These are phyloP conservation scores for Nesoenas mayeri DNA, from an alignment of 2,113 vertebrate species.

Conservation along the genomic window DNA sequence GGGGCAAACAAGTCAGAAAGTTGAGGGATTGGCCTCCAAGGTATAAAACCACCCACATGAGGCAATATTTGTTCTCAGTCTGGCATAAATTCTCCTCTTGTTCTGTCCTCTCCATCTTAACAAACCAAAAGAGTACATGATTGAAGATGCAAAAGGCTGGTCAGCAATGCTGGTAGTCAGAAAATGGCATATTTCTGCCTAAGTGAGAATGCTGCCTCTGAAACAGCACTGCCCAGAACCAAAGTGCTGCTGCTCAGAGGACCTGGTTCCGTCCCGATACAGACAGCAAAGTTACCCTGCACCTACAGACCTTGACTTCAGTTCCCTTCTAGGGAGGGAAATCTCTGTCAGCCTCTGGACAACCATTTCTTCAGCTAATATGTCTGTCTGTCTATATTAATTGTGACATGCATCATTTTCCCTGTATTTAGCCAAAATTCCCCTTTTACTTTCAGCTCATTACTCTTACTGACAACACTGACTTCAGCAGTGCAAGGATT, in stretches of 20 bases:
- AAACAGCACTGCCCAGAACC: not conserved
- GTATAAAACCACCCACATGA: slow-evolving; percentile 62
- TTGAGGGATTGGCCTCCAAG: slow-evolving; percentile 50
- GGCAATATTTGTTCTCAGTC: slow-evolving; percentile 59
- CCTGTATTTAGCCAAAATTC: not conserved
- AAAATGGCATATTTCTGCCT: not conserved
- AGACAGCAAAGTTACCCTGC: not conserved
- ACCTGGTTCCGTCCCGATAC: not conserved
- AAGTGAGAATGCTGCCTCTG: not conserved
- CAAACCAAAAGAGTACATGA: not conserved
- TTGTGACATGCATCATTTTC: not conserved
- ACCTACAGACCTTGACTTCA: not conserved
- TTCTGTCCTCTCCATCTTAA: not conserved
- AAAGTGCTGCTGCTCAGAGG: not conserved
- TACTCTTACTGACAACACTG: not conserved
- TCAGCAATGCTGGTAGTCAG: not conserved
- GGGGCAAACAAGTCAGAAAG: slow-evolving; percentile 33
- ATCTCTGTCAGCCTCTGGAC: not conserved
- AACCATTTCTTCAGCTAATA: not conserved
- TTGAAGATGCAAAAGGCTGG: not conserved
- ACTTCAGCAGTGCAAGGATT: not conserved
- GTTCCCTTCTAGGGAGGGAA: not conserved
- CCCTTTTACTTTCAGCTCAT: slow-evolving; percentile 9
- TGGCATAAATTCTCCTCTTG: slow-evolving; percentile 49
- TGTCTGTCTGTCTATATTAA: not conserved